These are phyloP conservation scores for Eulemur rufifrons DNA, from an alignment of 2,113 vertebrate species.

Conservation along the genomic window DNA sequence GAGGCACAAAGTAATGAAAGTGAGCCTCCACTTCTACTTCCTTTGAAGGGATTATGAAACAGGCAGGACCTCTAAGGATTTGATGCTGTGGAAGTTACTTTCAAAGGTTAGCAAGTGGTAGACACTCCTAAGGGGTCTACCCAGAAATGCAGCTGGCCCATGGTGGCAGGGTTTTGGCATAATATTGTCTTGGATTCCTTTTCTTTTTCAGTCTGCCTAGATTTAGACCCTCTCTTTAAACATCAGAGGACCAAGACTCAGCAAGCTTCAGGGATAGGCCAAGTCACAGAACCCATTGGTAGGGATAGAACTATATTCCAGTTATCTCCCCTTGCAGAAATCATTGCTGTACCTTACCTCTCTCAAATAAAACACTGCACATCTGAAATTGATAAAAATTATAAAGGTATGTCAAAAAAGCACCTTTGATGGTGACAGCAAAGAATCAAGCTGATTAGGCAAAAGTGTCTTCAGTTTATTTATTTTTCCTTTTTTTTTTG, in stretches of 20 bases:
- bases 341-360: background rate
- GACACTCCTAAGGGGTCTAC: background rate
- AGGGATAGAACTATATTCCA: too few relatives aligned
- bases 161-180: background rate
- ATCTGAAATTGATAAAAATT: background rate
- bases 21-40: background rate
- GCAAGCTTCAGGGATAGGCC: accelerated
- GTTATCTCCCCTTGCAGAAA: background rate
- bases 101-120: background rate
- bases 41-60: background rate
- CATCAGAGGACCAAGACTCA: background rate
- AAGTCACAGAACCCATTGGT: background rate
- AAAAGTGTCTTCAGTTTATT: background rate
- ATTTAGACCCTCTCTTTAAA: background rate
- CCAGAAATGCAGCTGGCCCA: background rate
- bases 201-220: background rate
- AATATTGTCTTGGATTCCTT: background rate
- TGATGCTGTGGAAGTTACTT: background rate
- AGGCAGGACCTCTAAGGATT: background rate
- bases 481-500: background rate
- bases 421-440: background rate
- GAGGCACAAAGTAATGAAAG: background rate
- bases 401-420: background rate
- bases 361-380: background rate
- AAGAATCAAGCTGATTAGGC: background rate